Conservation (phyloP, 2,113 vertebrate genomes). For the Labeo rohita region DNA sequence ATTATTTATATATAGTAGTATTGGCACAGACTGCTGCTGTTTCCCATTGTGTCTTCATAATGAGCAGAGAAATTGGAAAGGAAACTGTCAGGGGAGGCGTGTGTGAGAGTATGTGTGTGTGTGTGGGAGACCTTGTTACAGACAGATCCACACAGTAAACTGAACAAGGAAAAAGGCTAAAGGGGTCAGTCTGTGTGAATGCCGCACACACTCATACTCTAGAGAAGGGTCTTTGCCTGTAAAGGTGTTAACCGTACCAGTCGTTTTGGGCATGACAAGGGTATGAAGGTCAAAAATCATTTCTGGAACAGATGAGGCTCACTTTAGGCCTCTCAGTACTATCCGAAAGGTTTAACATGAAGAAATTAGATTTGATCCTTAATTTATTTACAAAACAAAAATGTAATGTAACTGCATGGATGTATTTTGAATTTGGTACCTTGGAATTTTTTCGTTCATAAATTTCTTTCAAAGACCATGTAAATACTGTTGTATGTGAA, state of each 20-base stretch:
- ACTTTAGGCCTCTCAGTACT: background rate
- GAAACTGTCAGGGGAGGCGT: slow-evolving; percentile 64
- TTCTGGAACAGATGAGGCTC: slow-evolving; percentile 52
- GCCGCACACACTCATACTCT: slow-evolving; percentile 43
- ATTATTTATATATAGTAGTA: slow-evolving; percentile 80
- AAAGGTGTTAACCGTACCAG: slow-evolving; percentile 72
- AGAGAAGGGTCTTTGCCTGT: slow-evolving; percentile 59
- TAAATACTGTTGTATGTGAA: background rate
- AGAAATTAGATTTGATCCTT: background rate
- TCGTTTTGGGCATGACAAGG: slow-evolving; percentile 68
- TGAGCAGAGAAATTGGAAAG: slow-evolving; percentile 75
- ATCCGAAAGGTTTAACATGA: background rate
- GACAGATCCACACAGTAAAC: slow-evolving; percentile 64
- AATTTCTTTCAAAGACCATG: background rate
- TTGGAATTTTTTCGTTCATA: background rate
- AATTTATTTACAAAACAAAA: background rate
- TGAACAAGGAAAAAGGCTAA: slow-evolving; percentile 63
- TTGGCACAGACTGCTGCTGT: slow-evolving; percentile 73
- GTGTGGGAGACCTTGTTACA: slow-evolving; percentile 42
- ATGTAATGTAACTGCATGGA: fast-evolving
- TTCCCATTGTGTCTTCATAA: slow-evolving; percentile 79
- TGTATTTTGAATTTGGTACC: background rate
- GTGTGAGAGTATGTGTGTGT: slow-evolving; percentile 48
- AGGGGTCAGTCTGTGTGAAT: slow-evolving; percentile 53
- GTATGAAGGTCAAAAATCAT: slow-evolving; percentile 72